Evolutionary conservation across 2,888 invertebrate species (phyloP), one percentile per base, ranked within the genome.

Genomic region (Cryptocephalus moraei): DNA sequence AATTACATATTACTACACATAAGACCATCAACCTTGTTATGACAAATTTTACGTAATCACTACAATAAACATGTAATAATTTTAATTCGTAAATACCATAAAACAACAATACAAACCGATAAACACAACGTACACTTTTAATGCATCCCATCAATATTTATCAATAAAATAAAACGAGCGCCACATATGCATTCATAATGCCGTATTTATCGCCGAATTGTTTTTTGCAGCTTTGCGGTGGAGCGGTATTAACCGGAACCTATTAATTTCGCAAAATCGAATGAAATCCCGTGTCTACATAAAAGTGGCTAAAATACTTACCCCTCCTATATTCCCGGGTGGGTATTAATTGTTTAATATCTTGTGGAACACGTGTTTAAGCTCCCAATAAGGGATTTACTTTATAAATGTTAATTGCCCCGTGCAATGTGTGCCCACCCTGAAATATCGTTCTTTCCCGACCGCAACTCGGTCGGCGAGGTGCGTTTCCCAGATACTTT

Each of bases 291-390:
- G 59, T 60, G 56, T 58, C 57, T 53, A 58, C 60, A 63, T 63
- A 63, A 63, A 63, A 63, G 62, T 53, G 53, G 56, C 56, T 56
- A 57, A 61, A 60, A 56, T 58, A 52, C 52, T 53, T 53, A 51
- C 52, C 48, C 51, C 49, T 57, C 57, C 55, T 54, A 54, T 57
- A 55, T 55, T n/a, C 43, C 49, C 32, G 47, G 22, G n/a, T 45
- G 60, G 55, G 63, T 63, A 68, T 68, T 69, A 67, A 68, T 67
- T 67, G 68, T 67, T 68, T 67, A 67, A 69, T 69, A 69, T 69
- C 67, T 68, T 68, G 56, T 58, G 65, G 58, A 66, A 66, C 68
- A 68, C 67, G 68, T 67, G 69, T 68, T 67, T 64, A 61, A 64
- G 64, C 67, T 62, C 55, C 63, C 62, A 63, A 65, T 65, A 62